A percentile compares a stretch with the other conserved stretches of the same genome.
Evolutionary conservation across 2,113 vertebrate species (phyloP).

Genomic region (Vulpes ferrilata): DNA sequence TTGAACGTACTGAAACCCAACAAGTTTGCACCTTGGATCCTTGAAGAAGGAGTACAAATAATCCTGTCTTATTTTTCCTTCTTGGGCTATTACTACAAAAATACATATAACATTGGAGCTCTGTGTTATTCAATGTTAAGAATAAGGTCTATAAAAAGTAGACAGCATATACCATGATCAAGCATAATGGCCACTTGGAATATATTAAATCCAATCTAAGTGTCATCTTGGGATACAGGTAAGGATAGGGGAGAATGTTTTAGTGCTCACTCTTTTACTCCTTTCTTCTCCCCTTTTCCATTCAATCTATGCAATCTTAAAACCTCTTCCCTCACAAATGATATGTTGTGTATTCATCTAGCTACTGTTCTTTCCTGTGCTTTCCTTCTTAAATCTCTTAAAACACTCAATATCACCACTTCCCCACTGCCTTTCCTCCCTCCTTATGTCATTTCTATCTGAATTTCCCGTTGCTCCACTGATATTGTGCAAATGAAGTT

Average conservation of each 20-base stretch:
- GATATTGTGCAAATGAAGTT: not conserved
- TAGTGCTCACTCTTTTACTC: not conserved
- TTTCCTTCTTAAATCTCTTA: not conserved
- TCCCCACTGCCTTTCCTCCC: not conserved
- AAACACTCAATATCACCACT: not conserved
- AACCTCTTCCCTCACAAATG: not conserved
- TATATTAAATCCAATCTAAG: not conserved
- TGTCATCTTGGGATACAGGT: no score
- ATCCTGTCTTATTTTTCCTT: not conserved
- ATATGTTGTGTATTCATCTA: not conserved
- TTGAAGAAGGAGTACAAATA: not conserved
- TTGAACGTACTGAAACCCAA: not conserved
- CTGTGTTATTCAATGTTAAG: not conserved
- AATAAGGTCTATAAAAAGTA: not conserved
- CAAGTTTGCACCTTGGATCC: not conserved
- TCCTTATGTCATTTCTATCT: not conserved
- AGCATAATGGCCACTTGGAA: not conserved
- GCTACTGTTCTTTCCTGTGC: fast-evolving
- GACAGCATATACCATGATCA: not conserved
- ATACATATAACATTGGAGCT: not conserved
- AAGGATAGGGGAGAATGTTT: not conserved
- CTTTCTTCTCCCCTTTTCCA: not conserved
- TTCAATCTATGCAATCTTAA: not conserved
- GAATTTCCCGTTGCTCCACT: not conserved
- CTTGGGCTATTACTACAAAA: not conserved